Base-by-base conservation (phyloP, 2,888 invertebrate genomes). In the Arge pagana region DNA sequence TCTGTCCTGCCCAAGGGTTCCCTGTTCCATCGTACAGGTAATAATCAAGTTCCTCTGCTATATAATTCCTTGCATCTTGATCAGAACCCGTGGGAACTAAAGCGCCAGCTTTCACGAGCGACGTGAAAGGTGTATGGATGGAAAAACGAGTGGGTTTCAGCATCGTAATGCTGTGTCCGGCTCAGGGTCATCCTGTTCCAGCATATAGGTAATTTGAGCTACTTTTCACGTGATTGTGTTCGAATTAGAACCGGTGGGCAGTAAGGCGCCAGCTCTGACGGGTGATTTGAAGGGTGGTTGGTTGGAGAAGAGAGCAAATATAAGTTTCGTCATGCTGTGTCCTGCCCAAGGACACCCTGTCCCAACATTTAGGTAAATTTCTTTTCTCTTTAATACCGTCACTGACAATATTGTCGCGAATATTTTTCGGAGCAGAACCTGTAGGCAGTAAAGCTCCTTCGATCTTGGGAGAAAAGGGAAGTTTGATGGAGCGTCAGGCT, bases 301-400 rank as follows among this genome's bases (percentile, higher is more conserved):
- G 70, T 63, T 72, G 64, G 64, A 71, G 60, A 72, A 71, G 54
- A 63, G 60, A 50, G 58, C 65, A 10, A 53, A 54, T 41, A 57
- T 64, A 31, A 67, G 80, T 65, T 80, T 83, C 62, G 81, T 84
- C 23, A 74, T 87, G 65, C 76, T 85, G 63, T 89, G 89, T 76
- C 85, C 86, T 37, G 88, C 87, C 61, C 88, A 89, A 80, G 86
- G 84, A 65, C 88, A 82, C 73, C 84, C 84, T 54, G 78, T 81
- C 35, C 83, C 83, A 5, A 68, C 68, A 50, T 82, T 80, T 77
- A 82, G 82, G 84, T 84, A 79, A 76, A 77, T 66, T 68, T 51
- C 54, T 57, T 13, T 36, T 40, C 28, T 48, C 40, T 42, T 48
- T 21, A 35, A 42, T 26, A 21, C 33, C 30, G 16, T 40, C 33